These are phyloP conservation scores for Dasyornis broadbenti DNA, from an alignment of 2,113 vertebrate species.

Conservation along the genomic window DNA sequence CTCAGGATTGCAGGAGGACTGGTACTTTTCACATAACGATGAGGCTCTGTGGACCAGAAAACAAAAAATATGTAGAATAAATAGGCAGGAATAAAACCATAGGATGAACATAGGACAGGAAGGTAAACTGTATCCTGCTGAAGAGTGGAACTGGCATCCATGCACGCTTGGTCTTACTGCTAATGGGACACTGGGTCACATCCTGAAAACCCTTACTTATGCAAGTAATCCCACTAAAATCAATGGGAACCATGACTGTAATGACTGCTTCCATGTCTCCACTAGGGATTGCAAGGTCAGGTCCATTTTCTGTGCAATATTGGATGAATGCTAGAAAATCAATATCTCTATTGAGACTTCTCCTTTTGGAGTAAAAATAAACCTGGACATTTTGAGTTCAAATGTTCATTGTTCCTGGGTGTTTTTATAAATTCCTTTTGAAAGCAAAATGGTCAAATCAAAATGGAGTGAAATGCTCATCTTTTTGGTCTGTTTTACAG, in stretches of 20 bases:
- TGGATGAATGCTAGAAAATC: conserved; percentile 69
- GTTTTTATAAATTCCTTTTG: conserved; percentile 71
- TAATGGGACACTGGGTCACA: background rate
- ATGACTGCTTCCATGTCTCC: conserved; percentile 55
- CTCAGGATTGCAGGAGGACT: background rate
- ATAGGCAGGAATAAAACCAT: background rate
- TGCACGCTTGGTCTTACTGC: background rate
- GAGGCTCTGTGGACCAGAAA: background rate
- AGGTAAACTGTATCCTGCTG: background rate
- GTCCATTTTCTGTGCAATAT: conserved; percentile 57
- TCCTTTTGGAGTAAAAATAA: conserved; percentile 55
- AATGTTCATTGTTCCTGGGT: conserved; percentile 68
- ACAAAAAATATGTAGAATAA: background rate
- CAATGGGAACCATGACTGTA: conserved; percentile 25
- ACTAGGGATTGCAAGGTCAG: conserved; percentile 55
- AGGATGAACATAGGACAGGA: background rate
- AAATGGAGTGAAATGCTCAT: conserved; percentile 65
- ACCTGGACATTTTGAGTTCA: conserved; percentile 71
- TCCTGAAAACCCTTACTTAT: conserved; percentile 21
- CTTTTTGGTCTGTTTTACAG: conserved; percentile 49
- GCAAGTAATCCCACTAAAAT: conserved; percentile 56
- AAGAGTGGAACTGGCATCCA: background rate
- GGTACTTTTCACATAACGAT: background rate
- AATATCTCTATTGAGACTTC: conserved; percentile 56
- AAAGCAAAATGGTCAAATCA: conserved; percentile 69